Percentiles rank a stretch among this genome's conserved stretches.
Evolutionary conservation across 2,888 invertebrate genomes (phyloP).

Genomic region (Xestoiulus laeticollis): DNA sequence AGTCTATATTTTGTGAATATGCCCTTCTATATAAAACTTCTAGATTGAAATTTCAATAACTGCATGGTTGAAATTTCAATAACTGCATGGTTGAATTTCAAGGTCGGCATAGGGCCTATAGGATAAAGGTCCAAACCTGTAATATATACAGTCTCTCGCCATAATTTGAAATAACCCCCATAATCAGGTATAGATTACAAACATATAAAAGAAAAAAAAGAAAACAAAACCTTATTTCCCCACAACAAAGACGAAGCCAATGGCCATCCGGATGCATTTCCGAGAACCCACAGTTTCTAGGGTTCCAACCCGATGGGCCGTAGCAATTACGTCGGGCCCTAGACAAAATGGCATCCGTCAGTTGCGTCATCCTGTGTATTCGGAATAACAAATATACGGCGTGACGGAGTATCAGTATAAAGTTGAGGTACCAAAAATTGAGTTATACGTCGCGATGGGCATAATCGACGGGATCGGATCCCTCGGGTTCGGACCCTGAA

Average conservation of each 20-base stretch:
- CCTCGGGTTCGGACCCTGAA: neutral
- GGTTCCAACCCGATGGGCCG: neutral
- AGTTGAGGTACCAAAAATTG: neutral
- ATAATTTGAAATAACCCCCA: neutral
- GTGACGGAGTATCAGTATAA: neutral
- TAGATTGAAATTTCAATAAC: too few relatives aligned
- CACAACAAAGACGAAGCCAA: neutral
- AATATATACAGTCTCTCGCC: too few relatives aligned
- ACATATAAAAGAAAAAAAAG: neutral
- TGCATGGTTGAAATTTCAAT: too few relatives aligned
- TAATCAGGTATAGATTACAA: neutral
- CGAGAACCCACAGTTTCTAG: neutral
- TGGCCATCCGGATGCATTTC: neutral
- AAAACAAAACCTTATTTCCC: neutral
- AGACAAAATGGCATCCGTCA: too few relatives aligned
- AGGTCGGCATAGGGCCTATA: too few relatives aligned
- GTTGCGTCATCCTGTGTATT: neutral
- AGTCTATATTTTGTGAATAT: too few relatives aligned
- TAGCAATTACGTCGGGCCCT: too few relatives aligned
- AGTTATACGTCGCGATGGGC: neutral
- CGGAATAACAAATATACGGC: constrained; percentile 30
- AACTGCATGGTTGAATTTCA: too few relatives aligned
- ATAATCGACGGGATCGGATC: neutral
- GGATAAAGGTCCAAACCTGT: too few relatives aligned
- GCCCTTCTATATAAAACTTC: too few relatives aligned